Conservation (phyloP, 2,888 invertebrate genomes). For the Spilarctia lutea region DNA sequence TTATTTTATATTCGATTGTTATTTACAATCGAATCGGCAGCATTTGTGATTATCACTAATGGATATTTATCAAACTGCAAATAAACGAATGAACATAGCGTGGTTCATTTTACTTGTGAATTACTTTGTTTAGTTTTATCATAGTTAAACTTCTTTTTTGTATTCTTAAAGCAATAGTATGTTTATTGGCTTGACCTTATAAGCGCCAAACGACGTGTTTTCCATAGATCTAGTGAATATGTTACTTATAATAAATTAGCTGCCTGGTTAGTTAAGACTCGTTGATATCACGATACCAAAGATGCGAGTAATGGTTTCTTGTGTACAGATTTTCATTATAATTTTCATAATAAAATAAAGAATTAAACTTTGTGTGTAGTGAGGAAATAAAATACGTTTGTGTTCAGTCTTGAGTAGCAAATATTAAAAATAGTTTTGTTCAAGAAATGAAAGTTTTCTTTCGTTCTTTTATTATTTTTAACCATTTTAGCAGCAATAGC, state of each 20-base stretch:
- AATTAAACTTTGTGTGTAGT: neutral
- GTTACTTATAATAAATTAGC: neutral
- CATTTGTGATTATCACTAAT: neutral
- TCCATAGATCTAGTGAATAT: neutral
- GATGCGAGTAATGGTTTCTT: neutral
- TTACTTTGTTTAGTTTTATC: neutral
- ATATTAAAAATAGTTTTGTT: neutral
- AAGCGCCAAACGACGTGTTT: no score
- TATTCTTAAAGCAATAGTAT: neutral
- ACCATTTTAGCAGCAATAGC: neutral
- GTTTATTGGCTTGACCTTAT: neutral
- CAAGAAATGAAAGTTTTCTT: neutral
- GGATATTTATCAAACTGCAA: neutral
- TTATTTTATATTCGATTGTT: neutral
- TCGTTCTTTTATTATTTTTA: neutral
- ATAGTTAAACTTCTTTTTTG: neutral
- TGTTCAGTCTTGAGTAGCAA: neutral
- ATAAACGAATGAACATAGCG: neutral
- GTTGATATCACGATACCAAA: neutral
- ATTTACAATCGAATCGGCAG: neutral
- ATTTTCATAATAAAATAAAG: neutral
- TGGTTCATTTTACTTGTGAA: neutral
- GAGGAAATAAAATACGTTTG: neutral
- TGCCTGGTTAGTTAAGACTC: neutral
- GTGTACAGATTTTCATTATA: neutral